Evolutionary conservation across 2,888 invertebrate genomes (phyloP), one percentile per base, ranked within the genome.

Genomic region (Beris morrisii): DNA sequence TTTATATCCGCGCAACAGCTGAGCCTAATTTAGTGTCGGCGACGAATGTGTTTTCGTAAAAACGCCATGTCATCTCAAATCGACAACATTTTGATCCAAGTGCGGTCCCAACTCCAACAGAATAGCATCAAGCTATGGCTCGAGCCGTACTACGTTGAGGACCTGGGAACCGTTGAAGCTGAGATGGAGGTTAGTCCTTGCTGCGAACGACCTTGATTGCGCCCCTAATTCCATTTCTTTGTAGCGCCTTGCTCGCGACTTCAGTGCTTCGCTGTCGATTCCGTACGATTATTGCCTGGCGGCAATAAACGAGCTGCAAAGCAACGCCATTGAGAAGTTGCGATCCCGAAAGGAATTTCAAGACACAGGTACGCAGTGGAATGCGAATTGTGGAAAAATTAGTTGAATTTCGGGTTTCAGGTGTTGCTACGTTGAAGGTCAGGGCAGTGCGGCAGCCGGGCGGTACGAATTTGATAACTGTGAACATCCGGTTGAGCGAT

Each of bases 81-180:
- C 56, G 89, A 90, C 76, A 87, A 88, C 78, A 79, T 86, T 71
- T 80, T 88, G 13, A 85, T 88, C 56, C 86, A 86, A 80, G 81
- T 91, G 12, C 83, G 89, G 28, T 86, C 86, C 1, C 86, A 85
- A 73, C 79, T 93, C 44, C 89, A 90, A 71, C 80, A 82, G 65
- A 86, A 88, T 66, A 84, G 85, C 70, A 83, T 92, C 5, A 91
- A 91, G 75, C 78, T 93, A 67, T 93, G 93, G 92, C 82, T 88
- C 72, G 82, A 86, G 13, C 92, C 92, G 0, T 92, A 87, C 75
- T 85, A 85, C 57, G 76, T 78, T 32, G 81, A 85, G 15, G 82
- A 80, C 30, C 75, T 80, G 45, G 84, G 84, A 3, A 73, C 82
- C 63, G 81, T 81, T 50, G 83, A 84, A 48, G 70, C 73, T 0